A percentile compares a stretch with the other conserved stretches of the same genome.
These are phyloP conservation scores for Scomber colias DNA, from an alignment of 2,113 vertebrate species.

Conservation along the genomic window DNA sequence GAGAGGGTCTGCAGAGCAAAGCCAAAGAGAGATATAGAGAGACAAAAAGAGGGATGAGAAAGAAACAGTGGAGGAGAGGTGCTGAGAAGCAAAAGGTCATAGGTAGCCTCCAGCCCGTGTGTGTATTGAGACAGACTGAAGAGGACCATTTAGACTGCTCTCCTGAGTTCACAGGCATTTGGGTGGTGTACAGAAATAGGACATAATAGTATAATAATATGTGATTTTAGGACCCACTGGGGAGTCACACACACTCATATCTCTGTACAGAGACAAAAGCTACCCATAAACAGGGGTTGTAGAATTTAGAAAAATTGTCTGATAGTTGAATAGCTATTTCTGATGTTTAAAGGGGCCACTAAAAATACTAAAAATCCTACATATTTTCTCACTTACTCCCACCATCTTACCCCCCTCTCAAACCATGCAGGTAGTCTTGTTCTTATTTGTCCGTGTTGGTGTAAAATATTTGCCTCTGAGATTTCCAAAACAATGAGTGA, in stretches of 20 bases:
- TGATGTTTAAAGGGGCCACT: constrained; percentile 1
- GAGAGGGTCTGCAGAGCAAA: constrained; percentile 24
- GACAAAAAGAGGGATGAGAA: constrained; percentile 65
- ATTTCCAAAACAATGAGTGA: not conserved
- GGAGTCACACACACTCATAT: constrained; percentile 16
- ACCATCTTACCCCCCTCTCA: not conserved
- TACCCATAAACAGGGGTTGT: constrained; percentile 15
- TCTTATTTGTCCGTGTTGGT: not conserved
- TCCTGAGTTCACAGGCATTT: constrained; percentile 51
- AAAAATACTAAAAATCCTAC: constrained; percentile 4
- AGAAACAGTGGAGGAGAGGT: constrained; percentile 51
- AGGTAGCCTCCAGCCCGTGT: constrained; percentile 43
- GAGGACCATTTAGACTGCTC: constrained; percentile 60
- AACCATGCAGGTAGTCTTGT: not conserved
- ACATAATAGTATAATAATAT: constrained; percentile 69
- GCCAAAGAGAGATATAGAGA: constrained; percentile 30
- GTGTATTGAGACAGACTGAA: constrained; percentile 54
- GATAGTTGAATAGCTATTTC: too few relatives aligned
- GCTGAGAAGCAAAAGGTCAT: constrained; percentile 74
- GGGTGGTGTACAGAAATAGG: constrained; percentile 52
- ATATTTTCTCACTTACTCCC: not conserved
- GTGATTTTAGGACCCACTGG: constrained; percentile 48
- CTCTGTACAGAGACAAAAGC: constrained; percentile 40
- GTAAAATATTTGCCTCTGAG: not conserved
- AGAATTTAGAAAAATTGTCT: not conserved